Evolutionary conservation across 2,797 vertebrate species (phyloP), one percentile per base, ranked within the genome.

Genomic region (Hipposideros larvatus): DNA sequence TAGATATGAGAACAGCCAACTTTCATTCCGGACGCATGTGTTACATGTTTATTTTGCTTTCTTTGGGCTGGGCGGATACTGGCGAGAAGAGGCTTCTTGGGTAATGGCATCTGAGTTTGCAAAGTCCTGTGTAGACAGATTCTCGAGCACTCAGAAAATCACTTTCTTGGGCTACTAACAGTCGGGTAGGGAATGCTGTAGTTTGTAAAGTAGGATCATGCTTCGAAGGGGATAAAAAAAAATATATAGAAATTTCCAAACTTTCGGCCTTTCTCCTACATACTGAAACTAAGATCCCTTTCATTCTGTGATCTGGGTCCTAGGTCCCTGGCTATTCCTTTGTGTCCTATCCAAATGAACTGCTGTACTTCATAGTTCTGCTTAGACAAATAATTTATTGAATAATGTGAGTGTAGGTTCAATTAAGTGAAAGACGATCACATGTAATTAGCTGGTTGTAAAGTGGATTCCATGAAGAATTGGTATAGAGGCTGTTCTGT

Each of bases 41-140:
- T 19, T 84, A 43, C 78, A 13, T 96, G 28, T 74, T 89, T 93
- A 90, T 94, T 96, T 89, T 96, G 78, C 57, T 94, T 94, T 71
- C 68, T 13, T 75, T 31, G 18, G 24, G 14, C 34, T 77, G n/a
- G 51, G 26, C 26, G 46, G 63, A 79, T 70, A 70, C 41, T 75
- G 74, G 8, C 73, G 83, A 41, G 73, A 83, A 51, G 19, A 19
- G 24, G 22, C 68, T 79, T 91, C 68, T 95, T 0, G 0, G 19
- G 19, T 55, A 68, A 70, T 53, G 16, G 16, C 51, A 73, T 66
- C 63, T 87, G 83, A 90, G 28, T 84, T 68, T 66, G 43, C 4
- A 4, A 83, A 87, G 18, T 95, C 59, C 46, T 78, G 37, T 91
- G 48, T 19, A 84, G 71, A 68, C 24, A 71, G 37, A 78, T 19